Base-by-base conservation (phyloP, 1,140 invertebrate genomes). In the Phymastichus coffea region DNA sequence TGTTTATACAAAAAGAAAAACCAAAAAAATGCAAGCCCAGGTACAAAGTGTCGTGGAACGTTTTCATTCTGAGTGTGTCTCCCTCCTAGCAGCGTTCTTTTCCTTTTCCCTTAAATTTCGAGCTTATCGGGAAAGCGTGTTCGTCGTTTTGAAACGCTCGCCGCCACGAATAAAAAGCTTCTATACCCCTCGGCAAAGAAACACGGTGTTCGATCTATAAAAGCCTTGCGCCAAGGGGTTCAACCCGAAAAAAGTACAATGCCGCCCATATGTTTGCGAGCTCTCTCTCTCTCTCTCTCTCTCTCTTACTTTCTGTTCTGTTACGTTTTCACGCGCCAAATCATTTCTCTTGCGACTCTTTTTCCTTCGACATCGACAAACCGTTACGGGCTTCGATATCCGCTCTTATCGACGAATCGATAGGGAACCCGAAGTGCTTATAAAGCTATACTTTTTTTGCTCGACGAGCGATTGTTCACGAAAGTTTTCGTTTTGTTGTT, bases 201-300 rank as follows among this genome's bases (percentile, higher is more conserved):
- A 74, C 72, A 74, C 65, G 67, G 64, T 74, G 72, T 74, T 70
- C 62, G 63, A 48, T 73, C 65, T 67, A 68, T 69, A 69, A 73
- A 72, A 63, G 61, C 61, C 19, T 51, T 14, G 25, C 63, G 63
- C 61, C 53, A 48, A 56, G 64, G 63, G 64, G 62, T 63, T 3
- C 10, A 49, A 65, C 53, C 56, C 58, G 60, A 62, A 64, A 64
- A 69, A 65, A 63, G 63, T 66, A 63, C 71, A 75, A 75, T 74
- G 65, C 63, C 28, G 44, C 67, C 70, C 69, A 70, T 75, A 73
- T 74, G 71, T 75, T 73, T 75, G 70, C 68, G 66, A 69, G 69
- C 65, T 70, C 70, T 66, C 72, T 68, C 63, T 69, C 65, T 59
- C 63, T 61, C 48, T 55, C 60, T 53, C 40, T 48, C 44, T 41